Evolutionary conservation across 2,797 vertebrate species (phyloP).

Genomic region (Myotis planiceps): DNA sequence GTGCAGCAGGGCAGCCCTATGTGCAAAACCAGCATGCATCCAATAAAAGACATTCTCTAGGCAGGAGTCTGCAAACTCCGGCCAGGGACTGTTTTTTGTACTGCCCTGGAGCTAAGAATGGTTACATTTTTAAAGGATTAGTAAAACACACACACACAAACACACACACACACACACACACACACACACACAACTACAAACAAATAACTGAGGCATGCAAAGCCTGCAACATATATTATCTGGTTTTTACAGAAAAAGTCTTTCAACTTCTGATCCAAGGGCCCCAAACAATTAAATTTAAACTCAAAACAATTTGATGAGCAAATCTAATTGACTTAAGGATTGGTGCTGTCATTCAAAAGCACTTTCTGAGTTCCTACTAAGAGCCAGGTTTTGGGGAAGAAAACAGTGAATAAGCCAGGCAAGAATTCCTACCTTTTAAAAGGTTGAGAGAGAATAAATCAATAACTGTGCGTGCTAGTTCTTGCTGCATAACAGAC

Average conservation of each 20-base stretch:
- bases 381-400: background rate
- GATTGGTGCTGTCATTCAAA: background rate
- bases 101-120: background rate
- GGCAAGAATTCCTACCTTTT: background rate
- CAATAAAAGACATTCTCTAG: background rate
- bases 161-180: too few relatives aligned
- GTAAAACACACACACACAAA: background rate
- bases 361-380: background rate
- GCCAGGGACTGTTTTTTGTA: background rate
- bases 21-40: fast-evolving
- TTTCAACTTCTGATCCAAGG: background rate
- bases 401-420: background rate
- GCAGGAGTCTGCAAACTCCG: fast-evolving
- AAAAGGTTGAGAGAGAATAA: background rate
- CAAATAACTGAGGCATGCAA: background rate
- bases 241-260: background rate
- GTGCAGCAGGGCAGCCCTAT: fast-evolving
- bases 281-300: background rate
- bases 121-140: background rate
- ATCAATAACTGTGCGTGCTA: fast-evolving
- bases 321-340: background rate
- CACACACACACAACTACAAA: background rate
- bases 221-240: background rate
- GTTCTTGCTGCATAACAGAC: fast-evolving
- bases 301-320: background rate